Base-by-base conservation (phyloP, 1,140 invertebrate genomes). In the Oncopodura yosiiana region DNA sequence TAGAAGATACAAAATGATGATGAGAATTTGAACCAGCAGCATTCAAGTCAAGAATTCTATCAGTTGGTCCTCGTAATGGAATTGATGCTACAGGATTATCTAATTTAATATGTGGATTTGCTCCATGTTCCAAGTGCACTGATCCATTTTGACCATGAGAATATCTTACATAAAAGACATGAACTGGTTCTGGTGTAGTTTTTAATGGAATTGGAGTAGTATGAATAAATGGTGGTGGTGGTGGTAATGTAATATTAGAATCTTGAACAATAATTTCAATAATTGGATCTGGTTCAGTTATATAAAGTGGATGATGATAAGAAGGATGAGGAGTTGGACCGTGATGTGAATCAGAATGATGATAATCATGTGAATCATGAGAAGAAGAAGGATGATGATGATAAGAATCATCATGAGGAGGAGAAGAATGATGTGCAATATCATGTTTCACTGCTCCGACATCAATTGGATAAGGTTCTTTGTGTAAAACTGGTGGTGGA, bases 211-310 rank as follows among this genome's bases (percentile, higher is more conserved):
- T 71, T 5, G 75, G 69, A 4, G 34, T 73, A 0, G 76, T 79
- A n/a, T n/a, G n/a, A n/a, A n/a, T n/a, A n/a, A n/a, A n/a, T n/a
- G n/a, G n/a, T n/a, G 80, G 78, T 6, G 32, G 26, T 3, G 80
- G 74, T 0, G 86, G 82, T 3, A 87, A 67, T 0, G 82, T 77
- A 61, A 87, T 83, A 67, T 90, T 89, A 0, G 85, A 87, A 69
- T 90, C 87, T 66, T 87, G 87, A 44, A 90, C 88, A 49, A 90
- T 90, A 58, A 89, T 90, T 71, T 90, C 87, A 55, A 90, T 90
- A 41, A 90, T 90, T 12, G 87, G 87, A 67, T 90, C 87, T 0
- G 86, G 86, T 50, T 85, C 82, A 0, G 58, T 58, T 12, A 65
- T 58, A 48, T 65, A 65, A 2, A 62, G 41, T 5, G 51, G 55